Evolutionary conservation across 2,113 vertebrate genomes (phyloP), one percentile per base, ranked within the genome.

Genomic region (Ctenodactylus gundi): DNA sequence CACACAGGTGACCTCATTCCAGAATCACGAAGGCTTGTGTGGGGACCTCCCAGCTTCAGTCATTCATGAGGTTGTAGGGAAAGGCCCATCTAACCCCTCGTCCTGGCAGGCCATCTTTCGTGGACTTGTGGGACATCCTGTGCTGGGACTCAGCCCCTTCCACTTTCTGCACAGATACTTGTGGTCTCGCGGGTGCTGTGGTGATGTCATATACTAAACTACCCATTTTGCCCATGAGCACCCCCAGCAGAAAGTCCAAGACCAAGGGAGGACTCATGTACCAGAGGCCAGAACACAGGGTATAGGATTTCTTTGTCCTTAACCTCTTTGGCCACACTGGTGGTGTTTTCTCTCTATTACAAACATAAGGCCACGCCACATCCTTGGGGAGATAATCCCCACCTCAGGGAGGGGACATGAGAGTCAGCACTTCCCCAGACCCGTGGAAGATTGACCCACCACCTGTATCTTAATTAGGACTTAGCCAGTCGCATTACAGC

Each of bases 341-440:
- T 2, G n/a, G 17, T 11, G 49, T 10, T 0, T 4, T 34, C 53
- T n/a, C n/a, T n/a, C 8, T 7, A 0, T 0, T 3, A 21, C 0
- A 3, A 60, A 7, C 11, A n/a, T 60, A 14, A 4, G 11, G 15
- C 21, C 1, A 5, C 0, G 0, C 12, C 7, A 6, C 46, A 44
- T 46, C 84, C 67, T 70, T n/a, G 29, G 17, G 62, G 57, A 4
- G 11, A 1, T 41, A 17, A 58, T 41, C 73, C 44, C 31, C 39
- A 1, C 65, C 49, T 44, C 25, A 21, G 49, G 29, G 36, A 29
- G 36, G 57, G 20, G 4, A 53, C 31, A 4, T 31, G 0, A 0
- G 1, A 15, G 39, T 64, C 44, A 36, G 31, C 31, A 0, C 36
- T 17, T 64, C 41, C 51, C 49, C 12, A 3, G 0, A 4, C 6